phyloP scores from a whole-genome alignment of 2,797 vertebrate species.

The Coranthus polyacanthus region DNA sequence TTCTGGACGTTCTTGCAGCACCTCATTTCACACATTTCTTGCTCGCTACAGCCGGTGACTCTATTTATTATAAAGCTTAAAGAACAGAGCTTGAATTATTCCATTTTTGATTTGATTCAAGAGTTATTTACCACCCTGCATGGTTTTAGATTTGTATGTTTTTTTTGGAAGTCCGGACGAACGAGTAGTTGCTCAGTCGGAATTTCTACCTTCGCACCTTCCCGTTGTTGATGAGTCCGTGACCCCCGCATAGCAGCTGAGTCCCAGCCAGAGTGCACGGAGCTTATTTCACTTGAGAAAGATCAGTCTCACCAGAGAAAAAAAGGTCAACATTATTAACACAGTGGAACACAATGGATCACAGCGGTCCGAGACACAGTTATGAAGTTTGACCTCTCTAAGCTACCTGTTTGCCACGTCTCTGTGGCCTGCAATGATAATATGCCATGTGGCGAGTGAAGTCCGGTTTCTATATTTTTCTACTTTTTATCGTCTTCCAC shows the following conservation, averaged over 20 bases:
- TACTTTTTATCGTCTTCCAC: too few species aligned
- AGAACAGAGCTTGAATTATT: too few species aligned
- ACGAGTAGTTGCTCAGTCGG: neutral
- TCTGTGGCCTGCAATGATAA: constrained; percentile 30
- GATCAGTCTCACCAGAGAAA: neutral
- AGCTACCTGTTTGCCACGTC: constrained; percentile 46
- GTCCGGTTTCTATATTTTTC: too few species aligned
- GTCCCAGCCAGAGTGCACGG: constrained; percentile 3
- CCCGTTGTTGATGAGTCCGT: constrained; percentile 30
- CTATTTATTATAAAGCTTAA: too few species aligned
- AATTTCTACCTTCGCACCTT: constrained; percentile 7
- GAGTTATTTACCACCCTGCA: too few species aligned
- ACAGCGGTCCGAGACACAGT: constrained; percentile 57
- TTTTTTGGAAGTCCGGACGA: too few species aligned
- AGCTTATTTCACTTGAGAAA: constrained; percentile 42
- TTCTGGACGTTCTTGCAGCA: neutral
- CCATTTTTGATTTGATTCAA: too few species aligned
- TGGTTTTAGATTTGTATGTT: too few species aligned
- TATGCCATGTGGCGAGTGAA: constrained; percentile 4
- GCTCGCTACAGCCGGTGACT: too few species aligned
- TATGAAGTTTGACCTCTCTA: constrained; percentile 48
- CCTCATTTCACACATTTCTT: constrained; percentile 1
- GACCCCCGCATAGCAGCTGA: constrained; percentile 8
- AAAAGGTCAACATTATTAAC: constrained; percentile 69
- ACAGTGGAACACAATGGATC: constrained; percentile 48